Base-by-base conservation (phyloP, 2,797 vertebrate genomes). In the Austrolebias charrua region DNA sequence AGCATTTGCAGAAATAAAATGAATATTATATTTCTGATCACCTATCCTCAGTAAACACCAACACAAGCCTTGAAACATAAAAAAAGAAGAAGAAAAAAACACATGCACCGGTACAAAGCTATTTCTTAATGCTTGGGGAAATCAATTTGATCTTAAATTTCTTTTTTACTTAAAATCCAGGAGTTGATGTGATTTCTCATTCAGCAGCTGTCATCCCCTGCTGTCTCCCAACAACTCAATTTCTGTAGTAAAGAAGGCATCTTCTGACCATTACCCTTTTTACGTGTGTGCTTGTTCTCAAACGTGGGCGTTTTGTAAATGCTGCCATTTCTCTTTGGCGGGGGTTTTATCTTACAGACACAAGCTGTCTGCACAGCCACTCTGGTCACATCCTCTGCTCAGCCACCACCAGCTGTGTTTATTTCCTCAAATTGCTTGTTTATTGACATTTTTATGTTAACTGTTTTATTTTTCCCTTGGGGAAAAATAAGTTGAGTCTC, bases 261-360 rank as follows among this genome's bases (percentile, higher is more conserved):
- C 75, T 66, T 67, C 61, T 74, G 67, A 71, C 63, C 79, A 71
- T 81, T 73, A 78, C 66, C 63, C 50, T 24, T 55, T 71, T 63
- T 75, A 51, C 77, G 45, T 71, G 65, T 58, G 58, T 60, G 71
- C 60, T 46, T 83, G 45, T 60, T 67, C 65, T 74, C 56, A 68
- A 71, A 76, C 73, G 60, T 44, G 67, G 69, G 61, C 64, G 67
- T 63, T 86, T 84, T 82, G 66, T 73, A 70, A 81, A 75, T 69
- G 57, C 60, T 79, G 82, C 76, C 76, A 79, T 85, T 86, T 55
- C 63, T 68, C 64, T 76, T 73, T 79, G 75, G 78, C 76, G 73
- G 56, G 1, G 54, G 56, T 66, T 85, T 83, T 82, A 82, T 85
- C 81, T 86, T 67, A 18, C 72, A 77, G 71, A 64, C 63, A 46